phyloP scores from a whole-genome alignment of 2,888 invertebrate species.

The Drosophila putrida region DNA sequence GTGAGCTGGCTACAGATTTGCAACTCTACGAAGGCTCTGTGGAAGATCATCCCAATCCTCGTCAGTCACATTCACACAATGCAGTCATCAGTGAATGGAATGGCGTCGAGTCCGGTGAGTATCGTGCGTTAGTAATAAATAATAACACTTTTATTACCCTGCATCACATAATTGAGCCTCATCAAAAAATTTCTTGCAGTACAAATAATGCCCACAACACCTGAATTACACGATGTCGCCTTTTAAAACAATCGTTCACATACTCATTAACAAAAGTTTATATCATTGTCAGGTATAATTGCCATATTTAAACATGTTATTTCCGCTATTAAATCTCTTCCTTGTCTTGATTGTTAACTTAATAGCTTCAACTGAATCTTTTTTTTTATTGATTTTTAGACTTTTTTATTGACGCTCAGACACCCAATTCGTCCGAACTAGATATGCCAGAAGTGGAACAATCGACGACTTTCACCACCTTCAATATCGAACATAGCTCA shows the following conservation, averaged over 20 bases:
- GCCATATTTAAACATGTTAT: constrained; percentile 12
- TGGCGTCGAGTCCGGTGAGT: constrained; percentile 85
- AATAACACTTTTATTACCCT: background rate
- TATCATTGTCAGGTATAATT: constrained; percentile 65
- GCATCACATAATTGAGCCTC: constrained; percentile 34
- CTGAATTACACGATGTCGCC: constrained; percentile 83
- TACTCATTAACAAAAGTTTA: constrained; percentile 39
- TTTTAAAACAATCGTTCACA: constrained; percentile 73
- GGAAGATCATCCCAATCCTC: constrained; percentile 84
- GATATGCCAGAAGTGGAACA: constrained; percentile 11
- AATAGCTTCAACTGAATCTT: background rate
- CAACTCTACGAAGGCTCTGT: constrained; percentile 84
- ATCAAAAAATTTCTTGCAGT: constrained; percentile 79
- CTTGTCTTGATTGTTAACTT: background rate
- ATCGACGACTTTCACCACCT: constrained; percentile 44
- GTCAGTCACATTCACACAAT: constrained; percentile 81
- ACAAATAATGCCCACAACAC: constrained; percentile 83
- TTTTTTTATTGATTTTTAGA: constrained; percentile 53
- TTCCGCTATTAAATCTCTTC: background rate
- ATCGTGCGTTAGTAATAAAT: background rate
- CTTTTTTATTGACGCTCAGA: constrained; percentile 83
- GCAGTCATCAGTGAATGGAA: constrained; percentile 85
- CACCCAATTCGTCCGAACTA: constrained; percentile 50
- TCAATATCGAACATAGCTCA: constrained; percentile 60
- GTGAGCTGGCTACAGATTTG: constrained; percentile 87